Conservation (phyloP, 2,113 vertebrate species). For the Seriola quinqueradiata region DNA sequence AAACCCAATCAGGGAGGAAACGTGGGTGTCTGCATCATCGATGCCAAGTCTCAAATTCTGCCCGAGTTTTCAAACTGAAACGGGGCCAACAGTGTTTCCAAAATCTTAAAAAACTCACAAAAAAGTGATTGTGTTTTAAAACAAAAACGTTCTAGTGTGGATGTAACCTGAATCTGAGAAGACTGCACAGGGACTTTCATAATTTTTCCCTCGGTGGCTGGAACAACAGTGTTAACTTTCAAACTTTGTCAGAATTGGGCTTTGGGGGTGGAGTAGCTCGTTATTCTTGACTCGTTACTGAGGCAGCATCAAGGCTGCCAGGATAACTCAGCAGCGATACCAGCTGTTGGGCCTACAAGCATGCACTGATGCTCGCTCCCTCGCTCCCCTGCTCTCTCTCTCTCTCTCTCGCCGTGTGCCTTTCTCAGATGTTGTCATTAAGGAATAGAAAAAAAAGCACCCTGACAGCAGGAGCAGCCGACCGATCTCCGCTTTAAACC, state of each 20-base stretch:
- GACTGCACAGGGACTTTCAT: constrained; percentile 15
- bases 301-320: constrained; percentile 55
- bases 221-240: constrained; percentile 47
- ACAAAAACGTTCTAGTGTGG: no score
- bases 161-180: neutral
- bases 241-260: constrained; percentile 33
- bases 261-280: constrained; percentile 42
- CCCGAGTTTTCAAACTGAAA: no score
- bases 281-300: constrained; percentile 68
- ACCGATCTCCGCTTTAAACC: constrained; percentile 52
- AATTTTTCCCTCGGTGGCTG: neutral
- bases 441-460: constrained; percentile 37
- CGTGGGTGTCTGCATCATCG: no score
- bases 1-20: no score
- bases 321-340: constrained; percentile 46
- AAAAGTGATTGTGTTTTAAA: no score
- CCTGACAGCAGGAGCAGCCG: constrained; percentile 47
- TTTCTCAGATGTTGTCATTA: constrained; percentile 68
- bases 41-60: no score
- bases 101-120: no score
- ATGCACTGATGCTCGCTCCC: constrained; percentile 9
- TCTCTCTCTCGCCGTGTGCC: neutral
- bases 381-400: neutral
- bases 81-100: no score
- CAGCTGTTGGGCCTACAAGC: constrained; percentile 61